These are phyloP conservation scores for Todus mexicanus DNA, from an alignment of 2,797 vertebrate species.

Conservation along the genomic window DNA sequence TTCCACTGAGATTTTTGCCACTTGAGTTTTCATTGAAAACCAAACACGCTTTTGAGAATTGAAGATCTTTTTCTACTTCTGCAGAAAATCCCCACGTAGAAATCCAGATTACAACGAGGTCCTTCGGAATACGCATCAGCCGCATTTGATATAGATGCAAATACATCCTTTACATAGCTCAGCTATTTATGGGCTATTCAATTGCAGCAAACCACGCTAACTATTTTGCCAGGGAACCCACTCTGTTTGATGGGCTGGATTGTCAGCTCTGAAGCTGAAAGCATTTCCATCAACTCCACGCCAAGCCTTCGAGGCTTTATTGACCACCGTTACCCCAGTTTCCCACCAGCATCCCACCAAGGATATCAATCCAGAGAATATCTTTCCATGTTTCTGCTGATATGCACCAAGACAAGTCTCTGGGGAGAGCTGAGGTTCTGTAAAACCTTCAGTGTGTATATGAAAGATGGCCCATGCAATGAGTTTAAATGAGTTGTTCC, in stretches of 20 bases:
- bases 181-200: neutral
- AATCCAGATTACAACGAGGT: neutral
- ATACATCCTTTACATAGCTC: neutral
- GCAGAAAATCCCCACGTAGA: neutral
- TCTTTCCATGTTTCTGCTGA: neutral
- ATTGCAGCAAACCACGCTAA: neutral
- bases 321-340: fast-evolving
- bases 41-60: neutral
- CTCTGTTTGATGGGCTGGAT: neutral
- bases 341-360: neutral
- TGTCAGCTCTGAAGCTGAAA: neutral
- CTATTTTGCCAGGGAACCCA: neutral
- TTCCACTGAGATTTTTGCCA: neutral
- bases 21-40: neutral
- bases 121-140: neutral
- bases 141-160: neutral
- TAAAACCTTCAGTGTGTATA: fast-evolving
- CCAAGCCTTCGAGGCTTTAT: neutral
- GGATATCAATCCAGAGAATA: neutral
- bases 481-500: neutral
- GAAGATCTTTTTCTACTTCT: neutral
- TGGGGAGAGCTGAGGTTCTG: neutral
- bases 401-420: neutral
- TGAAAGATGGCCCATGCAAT: neutral
- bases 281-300: neutral